Evolutionary conservation across 2,113 vertebrate species (phyloP).

Genomic region (Myxocyprinus asiaticus): DNA sequence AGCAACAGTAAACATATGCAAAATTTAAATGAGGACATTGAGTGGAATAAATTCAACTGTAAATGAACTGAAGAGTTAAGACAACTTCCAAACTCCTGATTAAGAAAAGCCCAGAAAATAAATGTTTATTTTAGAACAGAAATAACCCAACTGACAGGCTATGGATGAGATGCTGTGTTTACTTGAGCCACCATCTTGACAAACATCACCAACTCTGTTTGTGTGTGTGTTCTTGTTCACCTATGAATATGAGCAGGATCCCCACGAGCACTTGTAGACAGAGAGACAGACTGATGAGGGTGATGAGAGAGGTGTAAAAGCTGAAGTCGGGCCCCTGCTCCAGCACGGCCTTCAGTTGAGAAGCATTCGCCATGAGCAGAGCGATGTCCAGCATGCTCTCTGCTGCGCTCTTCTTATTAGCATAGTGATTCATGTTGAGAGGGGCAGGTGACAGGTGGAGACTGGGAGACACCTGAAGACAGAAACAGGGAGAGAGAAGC

Average conservation of each 20-base stretch:
- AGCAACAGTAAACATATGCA: no score
- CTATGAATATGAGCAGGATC: conserved; percentile 91
- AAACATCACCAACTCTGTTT: neutral
- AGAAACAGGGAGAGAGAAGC: neutral
- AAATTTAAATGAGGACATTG: no score
- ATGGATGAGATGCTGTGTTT: no score
- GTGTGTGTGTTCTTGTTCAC: conserved; percentile 67
- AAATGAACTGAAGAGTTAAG: no score
- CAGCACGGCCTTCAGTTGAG: conserved; percentile 91
- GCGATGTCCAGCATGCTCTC: conserved; percentile 97
- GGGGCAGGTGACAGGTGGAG: conserved; percentile 52
- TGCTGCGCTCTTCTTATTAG: conserved; percentile 93
- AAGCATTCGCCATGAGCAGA: conserved; percentile 93
- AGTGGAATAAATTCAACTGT: no score
- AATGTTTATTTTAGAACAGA: no score
- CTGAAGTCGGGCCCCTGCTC: conserved; percentile 81
- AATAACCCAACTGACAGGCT: no score
- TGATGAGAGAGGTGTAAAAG: conserved; percentile 83
- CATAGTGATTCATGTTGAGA: conserved; percentile 92
- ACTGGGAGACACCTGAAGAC: neutral
- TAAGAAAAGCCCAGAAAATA: no score
- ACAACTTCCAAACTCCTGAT: no score
- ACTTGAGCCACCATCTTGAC: no score
- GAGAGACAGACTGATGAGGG: conserved; percentile 87
- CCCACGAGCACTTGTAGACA: conserved; percentile 86